A percentile compares a stretch with the other conserved stretches of the same genome.
These are phyloP conservation scores for Acleris laterana DNA, from an alignment of 2,888 invertebrate species.

Conservation along the genomic window DNA sequence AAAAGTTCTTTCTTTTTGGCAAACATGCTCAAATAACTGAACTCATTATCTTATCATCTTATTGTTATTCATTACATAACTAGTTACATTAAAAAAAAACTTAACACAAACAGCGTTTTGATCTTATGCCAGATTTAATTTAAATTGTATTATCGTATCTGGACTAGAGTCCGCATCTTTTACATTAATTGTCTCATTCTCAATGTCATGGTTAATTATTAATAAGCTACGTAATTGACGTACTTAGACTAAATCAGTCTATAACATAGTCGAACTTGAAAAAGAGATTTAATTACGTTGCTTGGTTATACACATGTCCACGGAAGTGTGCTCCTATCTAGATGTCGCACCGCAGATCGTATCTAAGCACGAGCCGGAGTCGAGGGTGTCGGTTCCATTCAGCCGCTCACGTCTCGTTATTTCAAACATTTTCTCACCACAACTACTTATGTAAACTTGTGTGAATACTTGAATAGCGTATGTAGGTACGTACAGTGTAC, in stretches of 20 bases:
- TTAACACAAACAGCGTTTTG: too few species aligned
- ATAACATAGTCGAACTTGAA: not conserved
- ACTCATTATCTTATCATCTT: too few species aligned
- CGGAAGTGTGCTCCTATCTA: conserved; percentile 15
- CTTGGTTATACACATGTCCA: conserved; percentile 1
- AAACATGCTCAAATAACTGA: not conserved
- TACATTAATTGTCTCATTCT: too few species aligned
- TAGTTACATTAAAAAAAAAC: too few species aligned
- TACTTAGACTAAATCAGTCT: not conserved
- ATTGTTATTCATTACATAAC: too few species aligned
- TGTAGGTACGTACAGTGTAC: not conserved
- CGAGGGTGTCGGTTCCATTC: conserved; percentile 30
- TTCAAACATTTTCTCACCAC: conserved; percentile 16
- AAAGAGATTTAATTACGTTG: too few species aligned
- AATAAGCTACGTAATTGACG: too few species aligned
- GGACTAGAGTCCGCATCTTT: too few species aligned
- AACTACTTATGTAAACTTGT: not conserved
- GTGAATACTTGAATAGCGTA: not conserved
- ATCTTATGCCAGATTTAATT: too few species aligned
- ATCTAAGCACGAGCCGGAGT: conserved; percentile 14
- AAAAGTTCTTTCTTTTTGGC: too few species aligned
- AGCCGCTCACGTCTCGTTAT: conserved; percentile 26
- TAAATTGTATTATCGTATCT: too few species aligned
- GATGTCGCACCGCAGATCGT: conserved; percentile 17
- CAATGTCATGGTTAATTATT: too few species aligned